A percentile compares a stretch with the other conserved stretches of the same genome.
Evolutionary conservation across 2,888 invertebrate genomes (phyloP).

Genomic region (Tenodera sinensis): DNA sequence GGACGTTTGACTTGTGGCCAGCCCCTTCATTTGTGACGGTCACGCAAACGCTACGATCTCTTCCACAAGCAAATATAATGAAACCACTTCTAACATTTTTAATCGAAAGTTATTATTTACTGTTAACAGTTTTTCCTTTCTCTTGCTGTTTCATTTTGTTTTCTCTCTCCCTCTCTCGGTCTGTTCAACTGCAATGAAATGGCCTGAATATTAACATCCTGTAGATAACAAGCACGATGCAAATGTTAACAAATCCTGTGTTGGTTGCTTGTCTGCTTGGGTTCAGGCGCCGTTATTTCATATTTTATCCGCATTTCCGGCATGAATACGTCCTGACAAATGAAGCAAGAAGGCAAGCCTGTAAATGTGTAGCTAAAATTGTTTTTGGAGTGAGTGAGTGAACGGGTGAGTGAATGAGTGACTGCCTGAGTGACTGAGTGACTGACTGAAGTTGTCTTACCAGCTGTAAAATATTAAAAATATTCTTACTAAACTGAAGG

Average conservation of each 20-base stretch:
- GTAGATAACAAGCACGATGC: neutral
- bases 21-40: conserved; percentile 32
- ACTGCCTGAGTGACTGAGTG: too few relatives aligned
- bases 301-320: too few relatives aligned
- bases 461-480: too few relatives aligned
- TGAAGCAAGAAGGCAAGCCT: too few relatives aligned
- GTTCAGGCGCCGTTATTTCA: too few relatives aligned
- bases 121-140: conserved; percentile 20
- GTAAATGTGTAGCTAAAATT: too few relatives aligned
- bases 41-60: conserved; percentile 21
- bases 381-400: too few relatives aligned
- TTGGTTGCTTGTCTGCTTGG: too few relatives aligned
- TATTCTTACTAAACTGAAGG: too few relatives aligned
- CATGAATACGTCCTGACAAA: too few relatives aligned
- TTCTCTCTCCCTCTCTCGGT: neutral
- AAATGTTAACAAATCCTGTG: neutral
- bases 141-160: neutral
- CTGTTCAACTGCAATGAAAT: neutral
- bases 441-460: too few relatives aligned
- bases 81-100: neutral
- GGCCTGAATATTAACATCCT: neutral
- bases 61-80: neutral
- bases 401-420: too few relatives aligned
- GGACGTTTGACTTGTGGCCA: conserved; percentile 29
- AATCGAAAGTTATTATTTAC: conserved; percentile 24